Evolutionary conservation across 2,113 vertebrate species (phyloP), one percentile per base, ranked within the genome.

Genomic region (Chelonoidis abingdonii): DNA sequence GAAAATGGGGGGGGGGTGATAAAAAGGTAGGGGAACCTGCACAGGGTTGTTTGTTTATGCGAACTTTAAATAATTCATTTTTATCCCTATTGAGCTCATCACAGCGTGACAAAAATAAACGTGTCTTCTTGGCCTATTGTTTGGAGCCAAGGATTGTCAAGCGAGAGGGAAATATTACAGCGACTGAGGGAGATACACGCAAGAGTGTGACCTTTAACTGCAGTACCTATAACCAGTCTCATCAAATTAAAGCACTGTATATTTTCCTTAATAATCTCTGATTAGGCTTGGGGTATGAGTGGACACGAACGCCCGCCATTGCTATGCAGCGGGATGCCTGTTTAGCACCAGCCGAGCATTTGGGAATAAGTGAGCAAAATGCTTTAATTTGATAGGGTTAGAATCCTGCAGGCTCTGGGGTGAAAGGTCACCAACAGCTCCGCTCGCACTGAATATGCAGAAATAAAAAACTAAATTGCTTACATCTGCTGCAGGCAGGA

Each of bases 321-420:
- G 99, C 99, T 99, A 99, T 99, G 99, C 99, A 99, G 99, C 98
- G 98, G 99, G 99, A 99, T 98, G 99, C 99, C 99, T 99, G 99
- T 99, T 99, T 99, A 99, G 99, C 98, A 98, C 99, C 98, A 97
- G 98, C 99, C 98, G 98, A 99, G 99, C 99, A 98, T 99, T 99
- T 96, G 99, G 99, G 99, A 99, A 99, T 99, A 99, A 99, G 99
- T 99, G 99, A 99, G 99, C 99, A 99, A 99, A 99, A 99, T 99
- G 99, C 99, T 99, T 99, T 99, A 99, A 99, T 99, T 99, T 99
- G 99, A 99, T 99, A 99, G 99, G 99, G 99, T 99, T 99, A 99
- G 99, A 99, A 99, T 99, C 99, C 99, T 99, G 99, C 99, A 99
- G 99, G 99, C 99, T 99, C 98, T 75, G 44, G 98, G 99, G 99